A percentile compares a stretch with the other conserved stretches of the same genome.
phyloP scores from a whole-genome alignment of 2,888 invertebrate species.

The Metellina segmentata region DNA sequence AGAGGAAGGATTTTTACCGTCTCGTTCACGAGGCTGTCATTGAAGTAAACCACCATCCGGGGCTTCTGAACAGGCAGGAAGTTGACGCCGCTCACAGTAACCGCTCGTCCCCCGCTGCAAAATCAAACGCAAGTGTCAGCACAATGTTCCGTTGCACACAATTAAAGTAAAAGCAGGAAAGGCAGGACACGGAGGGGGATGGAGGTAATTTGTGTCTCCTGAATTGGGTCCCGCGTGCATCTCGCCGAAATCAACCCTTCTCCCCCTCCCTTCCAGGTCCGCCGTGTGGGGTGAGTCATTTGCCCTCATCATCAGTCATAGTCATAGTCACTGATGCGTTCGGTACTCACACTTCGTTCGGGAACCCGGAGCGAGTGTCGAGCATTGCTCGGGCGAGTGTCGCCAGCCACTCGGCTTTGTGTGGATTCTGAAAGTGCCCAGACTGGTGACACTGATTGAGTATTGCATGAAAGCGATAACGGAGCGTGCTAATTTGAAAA shows the following conservation, averaged over 20 bases:
- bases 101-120: constrained; percentile 81
- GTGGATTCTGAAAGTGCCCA: not conserved
- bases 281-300: constrained; percentile 38
- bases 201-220: constrained; percentile 47
- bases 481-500: not conserved
- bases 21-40: constrained; percentile 77
- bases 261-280: not conserved
- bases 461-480: not conserved
- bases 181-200: constrained; percentile 31
- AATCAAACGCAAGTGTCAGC: constrained; percentile 6
- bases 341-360: no score
- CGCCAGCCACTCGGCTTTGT: not conserved
- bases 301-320: constrained; percentile 28
- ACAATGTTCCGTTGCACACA: constrained; percentile 16
- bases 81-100: constrained; percentile 80
- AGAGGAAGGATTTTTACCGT: constrained; percentile 62
- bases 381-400: no score
- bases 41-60: constrained; percentile 78
- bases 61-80: constrained; percentile 81
- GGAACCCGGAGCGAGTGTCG: no score
- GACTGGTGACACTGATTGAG: not conserved
- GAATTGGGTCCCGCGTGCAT: constrained; percentile 10
- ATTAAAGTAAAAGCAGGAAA: constrained; percentile 51
- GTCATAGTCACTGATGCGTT: not conserved
- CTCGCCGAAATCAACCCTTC: constrained; percentile 27